These are phyloP conservation scores for Diplazon laetatorius DNA, from an alignment of 2,888 invertebrate genomes.

Conservation along the genomic window DNA sequence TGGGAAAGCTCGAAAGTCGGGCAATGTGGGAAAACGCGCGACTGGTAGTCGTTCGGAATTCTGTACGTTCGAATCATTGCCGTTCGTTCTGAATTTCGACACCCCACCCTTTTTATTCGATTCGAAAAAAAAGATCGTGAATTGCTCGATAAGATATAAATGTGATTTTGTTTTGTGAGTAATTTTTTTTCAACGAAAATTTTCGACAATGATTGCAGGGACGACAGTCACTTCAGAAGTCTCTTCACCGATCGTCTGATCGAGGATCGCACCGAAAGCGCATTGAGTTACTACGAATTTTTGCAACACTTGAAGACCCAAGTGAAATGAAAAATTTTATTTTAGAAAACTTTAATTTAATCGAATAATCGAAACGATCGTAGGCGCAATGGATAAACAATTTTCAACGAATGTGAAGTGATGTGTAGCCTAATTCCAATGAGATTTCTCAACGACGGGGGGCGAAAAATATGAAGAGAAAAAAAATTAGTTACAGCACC, in stretches of 20 bases:
- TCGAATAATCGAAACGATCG: constrained; percentile 29
- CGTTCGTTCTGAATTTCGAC: too few species aligned
- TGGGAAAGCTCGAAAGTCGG: too few species aligned
- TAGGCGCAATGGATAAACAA: constrained; percentile 40
- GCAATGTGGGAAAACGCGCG: too few species aligned
- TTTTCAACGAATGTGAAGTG: constrained; percentile 50
- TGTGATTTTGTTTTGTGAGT: not conserved
- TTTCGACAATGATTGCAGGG: constrained; percentile 85
- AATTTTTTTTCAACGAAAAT: not conserved
- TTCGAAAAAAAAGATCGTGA: not conserved
- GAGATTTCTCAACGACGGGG: constrained; percentile 21
- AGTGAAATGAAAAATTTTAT: constrained; percentile 88
- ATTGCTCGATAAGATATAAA: not conserved
- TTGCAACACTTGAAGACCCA: constrained; percentile 96
- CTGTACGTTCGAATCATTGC: too few species aligned
- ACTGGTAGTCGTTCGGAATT: too few species aligned
- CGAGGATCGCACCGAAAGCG: constrained; percentile 97
- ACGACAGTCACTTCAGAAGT: constrained; percentile 93
- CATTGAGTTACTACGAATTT: constrained; percentile 98
- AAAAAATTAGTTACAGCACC: constrained; percentile 38
- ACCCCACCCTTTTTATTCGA: not conserved
- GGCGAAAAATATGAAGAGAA: too few species aligned
- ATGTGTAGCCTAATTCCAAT: constrained; percentile 50
- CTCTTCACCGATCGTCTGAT: constrained; percentile 94
- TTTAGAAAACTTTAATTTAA: too few species aligned